phyloP scores from a whole-genome alignment of 1,140 invertebrate species.

The Geopemphigus sp. region DNA sequence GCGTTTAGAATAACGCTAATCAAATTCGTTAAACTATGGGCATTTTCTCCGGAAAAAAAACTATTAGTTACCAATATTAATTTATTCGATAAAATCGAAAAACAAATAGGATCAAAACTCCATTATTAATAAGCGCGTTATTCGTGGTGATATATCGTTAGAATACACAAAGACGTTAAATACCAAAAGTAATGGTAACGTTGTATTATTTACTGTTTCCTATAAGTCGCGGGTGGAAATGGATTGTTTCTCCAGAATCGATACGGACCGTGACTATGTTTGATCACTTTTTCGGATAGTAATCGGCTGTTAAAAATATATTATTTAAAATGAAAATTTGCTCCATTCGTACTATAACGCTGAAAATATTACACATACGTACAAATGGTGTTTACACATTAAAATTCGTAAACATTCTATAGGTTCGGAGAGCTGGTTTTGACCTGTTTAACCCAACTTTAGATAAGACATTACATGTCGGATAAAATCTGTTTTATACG shows the following conservation, averaged over 20 bases:
- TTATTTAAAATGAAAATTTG: neutral
- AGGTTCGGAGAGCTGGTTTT: neutral
- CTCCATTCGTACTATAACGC: neutral
- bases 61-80: too few species aligned
- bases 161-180: neutral
- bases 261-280: neutral
- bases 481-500: neutral
- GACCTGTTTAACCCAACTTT: constrained; percentile 7
- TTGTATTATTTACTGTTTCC: constrained; percentile 8
- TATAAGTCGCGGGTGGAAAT: neutral
- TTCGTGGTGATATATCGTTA: neutral
- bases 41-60: too few species aligned
- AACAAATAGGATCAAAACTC: too few species aligned
- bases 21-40: too few species aligned
- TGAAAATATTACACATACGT: neutral
- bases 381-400: too few species aligned
- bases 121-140: neutral
- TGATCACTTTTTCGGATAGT: neutral
- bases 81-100: too few species aligned
- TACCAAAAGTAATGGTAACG: neutral
- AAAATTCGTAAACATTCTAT: neutral
- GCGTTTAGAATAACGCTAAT: too few species aligned
- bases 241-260: constrained; percentile 10
- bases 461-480: neutral
- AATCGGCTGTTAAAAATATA: constrained; percentile 21